phyloP scores from a whole-genome alignment of 2,888 invertebrate genomes.

The Desoria tigrina region DNA sequence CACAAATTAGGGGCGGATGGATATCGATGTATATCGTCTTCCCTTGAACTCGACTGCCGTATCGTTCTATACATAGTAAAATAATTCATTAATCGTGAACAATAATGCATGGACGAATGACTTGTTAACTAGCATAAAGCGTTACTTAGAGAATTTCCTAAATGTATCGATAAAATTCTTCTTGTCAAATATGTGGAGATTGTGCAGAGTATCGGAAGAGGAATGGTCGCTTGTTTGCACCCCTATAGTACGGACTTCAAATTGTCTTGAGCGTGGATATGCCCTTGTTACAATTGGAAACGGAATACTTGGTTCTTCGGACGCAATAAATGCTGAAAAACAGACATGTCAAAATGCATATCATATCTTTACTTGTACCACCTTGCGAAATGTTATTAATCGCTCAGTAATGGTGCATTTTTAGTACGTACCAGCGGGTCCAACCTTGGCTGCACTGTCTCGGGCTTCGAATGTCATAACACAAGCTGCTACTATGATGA shows the following conservation, averaged over 20 bases:
- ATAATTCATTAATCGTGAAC: not conserved
- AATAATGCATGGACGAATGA: slow-evolving; percentile 9
- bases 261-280: slow-evolving; percentile 35
- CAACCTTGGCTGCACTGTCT: slow-evolving; percentile 86
- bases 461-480: slow-evolving; percentile 98
- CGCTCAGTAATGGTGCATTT: too few species aligned
- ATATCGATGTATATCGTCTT: slow-evolving; percentile 50
- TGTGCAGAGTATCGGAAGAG: slow-evolving; percentile 34
- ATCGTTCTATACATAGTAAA: slow-evolving; percentile 40
- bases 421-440: slow-evolving; percentile 47
- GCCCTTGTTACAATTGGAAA: slow-evolving; percentile 22
- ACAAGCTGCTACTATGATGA: slow-evolving; percentile 94
- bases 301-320: slow-evolving; percentile 34
- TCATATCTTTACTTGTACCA: too few species aligned
- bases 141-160: slow-evolving; percentile 51
- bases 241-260: slow-evolving; percentile 50
- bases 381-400: too few species aligned
- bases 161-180: slow-evolving; percentile 51
- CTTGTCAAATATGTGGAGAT: slow-evolving; percentile 48
- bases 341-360: not conserved
- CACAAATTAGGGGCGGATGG: slow-evolving; percentile 51
- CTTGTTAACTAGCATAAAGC: too few species aligned
- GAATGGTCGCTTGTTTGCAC: slow-evolving; percentile 48
- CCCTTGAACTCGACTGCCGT: slow-evolving; percentile 44
- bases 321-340: slow-evolving; percentile 28